Evolutionary conservation across 2,113 vertebrate species (phyloP), one percentile per base, ranked within the genome.

Genomic region (Oreochromis aureus): DNA sequence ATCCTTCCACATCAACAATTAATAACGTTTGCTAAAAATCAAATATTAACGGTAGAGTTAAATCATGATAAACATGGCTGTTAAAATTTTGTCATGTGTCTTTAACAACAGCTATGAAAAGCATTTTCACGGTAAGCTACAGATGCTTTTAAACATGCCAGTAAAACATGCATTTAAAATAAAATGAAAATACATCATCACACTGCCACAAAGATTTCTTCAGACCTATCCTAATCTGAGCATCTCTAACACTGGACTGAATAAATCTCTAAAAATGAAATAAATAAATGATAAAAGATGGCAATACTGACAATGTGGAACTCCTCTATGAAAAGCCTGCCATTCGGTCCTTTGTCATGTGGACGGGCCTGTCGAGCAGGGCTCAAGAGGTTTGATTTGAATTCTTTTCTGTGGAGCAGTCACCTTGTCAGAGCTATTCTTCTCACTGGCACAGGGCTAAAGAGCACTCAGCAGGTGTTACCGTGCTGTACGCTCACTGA

Each of bases 391-490:
- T 82, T 91, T 83, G 85, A 92, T 91, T 90, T 90, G 80, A 90
- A 89, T 81, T 80, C 81, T 46, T 83, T 87, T 89, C 85, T 85
- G 34, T 16, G 61, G 46, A 90, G 53, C 56, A 66, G 86, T 87
- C 81, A 80, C 91, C 90, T 89, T 84, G 81, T 91, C 91, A 90
- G 80, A 85, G 87, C 71, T 46, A 48, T 87, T 87, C 89, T 90
- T 85, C 71, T 82, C 63, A 1, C 81, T 63, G 85, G 90, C 87
- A 87, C 61, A 55, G 79, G 69, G 86, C 48, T 54, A 87, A 94
- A 82, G 76, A 90, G 89, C 88, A 39, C 82, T 63, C 84, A 71
- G 86, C 80, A 58, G 90, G 89, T 86, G 61, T 89, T 76, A 55
- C 46, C 10, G 3, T 63, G 78, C 85, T 80, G 66, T 15, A 32